phyloP scores from a whole-genome alignment of 2,888 invertebrate genomes.

The Pyrocoelia pectoralis region DNA sequence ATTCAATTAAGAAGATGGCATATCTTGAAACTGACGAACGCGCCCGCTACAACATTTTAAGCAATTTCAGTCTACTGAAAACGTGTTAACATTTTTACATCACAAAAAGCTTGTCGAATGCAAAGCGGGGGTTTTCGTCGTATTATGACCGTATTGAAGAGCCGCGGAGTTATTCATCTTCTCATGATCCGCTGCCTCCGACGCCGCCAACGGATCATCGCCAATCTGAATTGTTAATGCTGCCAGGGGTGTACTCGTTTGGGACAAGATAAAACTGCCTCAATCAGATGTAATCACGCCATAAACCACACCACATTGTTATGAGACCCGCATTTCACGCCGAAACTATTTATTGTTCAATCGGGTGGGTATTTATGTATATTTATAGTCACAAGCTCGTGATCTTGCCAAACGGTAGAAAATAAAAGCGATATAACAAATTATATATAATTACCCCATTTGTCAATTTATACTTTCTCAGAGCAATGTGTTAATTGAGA shows the following conservation, averaged over 20 bases:
- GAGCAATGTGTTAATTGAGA: neutral
- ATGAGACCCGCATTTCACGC: constrained; percentile 46
- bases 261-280: constrained; percentile 36
- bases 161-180: constrained; percentile 54
- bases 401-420: constrained; percentile 16
- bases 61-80: constrained; percentile 41
- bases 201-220: constrained; percentile 50
- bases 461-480: constrained; percentile 1
- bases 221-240: constrained; percentile 59
- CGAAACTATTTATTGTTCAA: constrained; percentile 49
- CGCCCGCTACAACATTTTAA: constrained; percentile 30
- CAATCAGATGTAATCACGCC: constrained; percentile 48
- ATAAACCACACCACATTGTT: constrained; percentile 44
- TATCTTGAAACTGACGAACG: constrained; percentile 32
- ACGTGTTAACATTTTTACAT: constrained; percentile 57
- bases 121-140: constrained; percentile 49
- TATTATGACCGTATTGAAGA: constrained; percentile 55
- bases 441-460: constrained; percentile 12
- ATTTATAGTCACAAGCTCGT: constrained; percentile 43
- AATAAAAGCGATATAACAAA: constrained; percentile 26
- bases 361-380: constrained; percentile 50
- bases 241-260: constrained; percentile 47
- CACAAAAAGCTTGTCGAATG: constrained; percentile 54
- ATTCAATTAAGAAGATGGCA: constrained; percentile 43
- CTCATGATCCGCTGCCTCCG: constrained; percentile 38